Evolutionary conservation across 2,113 vertebrate species (phyloP).

Genomic region (Leptocoma aspasia): DNA sequence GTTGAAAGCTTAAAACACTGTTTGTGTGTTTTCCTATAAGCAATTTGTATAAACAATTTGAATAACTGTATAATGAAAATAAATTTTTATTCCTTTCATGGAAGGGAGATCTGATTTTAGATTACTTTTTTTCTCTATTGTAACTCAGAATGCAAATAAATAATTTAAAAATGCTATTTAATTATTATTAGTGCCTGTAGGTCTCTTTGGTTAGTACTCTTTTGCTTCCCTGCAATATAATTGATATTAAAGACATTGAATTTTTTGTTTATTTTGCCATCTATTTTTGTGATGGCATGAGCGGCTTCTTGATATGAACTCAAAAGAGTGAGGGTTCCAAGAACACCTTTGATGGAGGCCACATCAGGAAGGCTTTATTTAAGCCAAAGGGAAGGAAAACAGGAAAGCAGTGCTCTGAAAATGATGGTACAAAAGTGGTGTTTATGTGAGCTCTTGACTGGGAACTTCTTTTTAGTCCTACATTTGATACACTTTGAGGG

Average conservation of each 20-base stretch:
- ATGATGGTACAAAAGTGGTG: neutral
- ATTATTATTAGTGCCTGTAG: neutral
- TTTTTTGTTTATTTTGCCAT: neutral
- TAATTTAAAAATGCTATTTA: neutral
- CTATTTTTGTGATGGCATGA: neutral
- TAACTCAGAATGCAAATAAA: neutral
- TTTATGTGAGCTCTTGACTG: neutral
- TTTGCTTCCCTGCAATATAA: neutral
- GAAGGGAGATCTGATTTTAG: neutral
- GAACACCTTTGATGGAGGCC: neutral
- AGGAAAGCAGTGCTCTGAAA: neutral
- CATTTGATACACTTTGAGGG: neutral
- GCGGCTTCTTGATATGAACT: neutral
- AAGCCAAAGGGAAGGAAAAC: neutral
- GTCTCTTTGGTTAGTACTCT: neutral
- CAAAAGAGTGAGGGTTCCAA: neutral
- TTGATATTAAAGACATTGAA: neutral
- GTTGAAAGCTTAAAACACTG: neutral
- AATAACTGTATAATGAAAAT: neutral
- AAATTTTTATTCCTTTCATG: neutral
- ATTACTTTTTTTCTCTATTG: neutral
- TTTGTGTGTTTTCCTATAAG: neutral
- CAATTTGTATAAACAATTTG: neutral
- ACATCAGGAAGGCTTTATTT: neutral
- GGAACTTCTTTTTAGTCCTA: neutral